Evolutionary conservation across 2,113 vertebrate genomes (phyloP).

Genomic region (Miniopterus natalensis): DNA sequence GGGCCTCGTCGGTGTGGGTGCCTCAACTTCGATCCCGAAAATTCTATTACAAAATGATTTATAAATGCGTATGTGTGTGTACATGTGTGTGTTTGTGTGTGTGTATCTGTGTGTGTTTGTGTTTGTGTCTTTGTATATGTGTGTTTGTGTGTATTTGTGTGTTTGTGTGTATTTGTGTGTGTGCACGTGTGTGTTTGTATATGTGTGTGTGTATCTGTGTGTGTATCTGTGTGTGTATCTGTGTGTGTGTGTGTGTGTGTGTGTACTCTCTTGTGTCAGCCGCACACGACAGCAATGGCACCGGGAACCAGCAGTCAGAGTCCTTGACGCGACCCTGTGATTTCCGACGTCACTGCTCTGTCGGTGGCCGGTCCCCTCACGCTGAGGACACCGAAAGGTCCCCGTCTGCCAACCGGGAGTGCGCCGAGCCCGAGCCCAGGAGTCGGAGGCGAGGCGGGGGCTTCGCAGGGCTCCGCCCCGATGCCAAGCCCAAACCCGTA

Average conservation of each 20-base stretch:
- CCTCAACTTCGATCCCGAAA: not conserved
- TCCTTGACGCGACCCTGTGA: not conserved
- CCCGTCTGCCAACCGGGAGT: not conserved
- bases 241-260: no score
- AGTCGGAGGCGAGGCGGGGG: no score
- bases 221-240: no score
- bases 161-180: no score
- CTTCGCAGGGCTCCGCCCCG: no score
- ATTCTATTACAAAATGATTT: not conserved
- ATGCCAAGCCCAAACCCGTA: no score
- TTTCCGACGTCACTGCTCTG: not conserved
- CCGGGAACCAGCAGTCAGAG: not conserved
- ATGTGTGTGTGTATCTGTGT: not conserved
- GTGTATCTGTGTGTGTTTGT: no score
- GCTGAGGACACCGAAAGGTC: not conserved
- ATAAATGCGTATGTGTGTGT: no score
- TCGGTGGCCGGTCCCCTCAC: not conserved
- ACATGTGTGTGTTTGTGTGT: no score
- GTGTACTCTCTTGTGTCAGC: not conserved
- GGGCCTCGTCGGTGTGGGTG: not conserved
- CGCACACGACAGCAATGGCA: not conserved
- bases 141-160: no score
- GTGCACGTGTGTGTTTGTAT: no score
- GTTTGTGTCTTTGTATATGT: no score
- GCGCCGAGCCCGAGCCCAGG: not conserved